phyloP scores from a whole-genome alignment of 2,797 vertebrate genomes.

The Ctenopoma kingsleyae region DNA sequence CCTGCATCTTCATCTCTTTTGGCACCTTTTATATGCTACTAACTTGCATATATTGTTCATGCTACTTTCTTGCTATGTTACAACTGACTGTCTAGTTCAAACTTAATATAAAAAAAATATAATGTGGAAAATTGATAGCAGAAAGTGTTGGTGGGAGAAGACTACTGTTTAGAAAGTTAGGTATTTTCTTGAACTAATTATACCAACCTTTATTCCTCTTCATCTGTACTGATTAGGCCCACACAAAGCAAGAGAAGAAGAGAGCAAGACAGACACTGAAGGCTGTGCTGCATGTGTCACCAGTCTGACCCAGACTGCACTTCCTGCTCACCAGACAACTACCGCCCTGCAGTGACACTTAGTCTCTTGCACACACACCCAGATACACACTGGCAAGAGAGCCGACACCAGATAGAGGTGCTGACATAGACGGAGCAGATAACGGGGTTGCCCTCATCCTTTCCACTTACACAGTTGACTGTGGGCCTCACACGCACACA shows the following conservation, averaged over 20 bases:
- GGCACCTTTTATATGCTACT: constrained; percentile 19
- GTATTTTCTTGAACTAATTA: constrained; percentile 4
- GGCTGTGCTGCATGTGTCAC: constrained; percentile 82
- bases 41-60: constrained; percentile 8
- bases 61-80: constrained; percentile 1
- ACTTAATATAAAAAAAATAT: background rate
- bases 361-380: constrained; percentile 30
- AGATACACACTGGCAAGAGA: constrained; percentile 70
- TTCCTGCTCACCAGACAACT: constrained; percentile 83
- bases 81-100: background rate
- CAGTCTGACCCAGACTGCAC: constrained; percentile 86
- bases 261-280: constrained; percentile 46
- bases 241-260: constrained; percentile 9
- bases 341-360: constrained; percentile 65
- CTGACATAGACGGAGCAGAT: constrained; percentile 80
- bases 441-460: constrained; percentile 79
- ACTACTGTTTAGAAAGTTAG: background rate
- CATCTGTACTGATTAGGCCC: constrained; percentile 1
- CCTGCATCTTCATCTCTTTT: constrained; percentile 37
- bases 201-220: constrained; percentile 9
- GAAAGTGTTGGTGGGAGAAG: background rate
- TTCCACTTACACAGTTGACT: constrained; percentile 73
- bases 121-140: constrained; percentile 4
- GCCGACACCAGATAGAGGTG: constrained; percentile 86
- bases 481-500: constrained; percentile 55